Evolutionary conservation across 1,140 invertebrate genomes (phyloP), one percentile per base, ranked within the genome.

Genomic region (Cydia fagiglandana): DNA sequence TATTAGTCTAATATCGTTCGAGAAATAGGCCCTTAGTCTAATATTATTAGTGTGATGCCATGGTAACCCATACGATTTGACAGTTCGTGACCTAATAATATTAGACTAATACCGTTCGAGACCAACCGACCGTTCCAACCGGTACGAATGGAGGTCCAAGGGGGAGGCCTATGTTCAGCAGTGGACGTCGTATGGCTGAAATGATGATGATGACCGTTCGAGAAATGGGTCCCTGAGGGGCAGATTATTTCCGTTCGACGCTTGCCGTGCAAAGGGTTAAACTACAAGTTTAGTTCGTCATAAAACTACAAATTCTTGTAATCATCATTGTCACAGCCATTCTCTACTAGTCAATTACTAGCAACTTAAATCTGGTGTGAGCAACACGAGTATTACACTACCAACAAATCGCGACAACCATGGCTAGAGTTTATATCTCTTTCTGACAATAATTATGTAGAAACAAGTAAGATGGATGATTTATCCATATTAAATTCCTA

Each of bases 241-340:
- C 17, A 17, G 6, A 56, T 56, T 17, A n/a, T 17, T 56, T 56
- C 53, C 6, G n/a, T 17, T 17, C 0, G n/a, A 61, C n/a, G 17
- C 20, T 61, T 61, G 4, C 20, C 3, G 56, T 3, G 9, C 17
- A 12, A 61, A 61, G 20, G 56, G 56, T 61, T 56, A 61, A 61
- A 56, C 53, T 56, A 56, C 17, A 20, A 30, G 30, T 41, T 10
- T 2, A 24, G 7, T 24, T 24, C 20, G 12, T 61, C 20, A 61
- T 24, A 61, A 61, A 61, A 61, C 56, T 61, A 61, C 17, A 20
- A 61, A 24, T 61, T 61, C 56, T 61, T 61, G 9, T 12, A 17
- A 61, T 56, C 53, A 20, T 61, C 56, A 24, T 61, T 61, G 20
- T 24, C 56, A 61, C 56, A 61, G 56, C 56, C 56, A 61, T 61